These are phyloP conservation scores for Plestiodon gilberti DNA, from an alignment of 2,113 vertebrate genomes.

Conservation along the genomic window DNA sequence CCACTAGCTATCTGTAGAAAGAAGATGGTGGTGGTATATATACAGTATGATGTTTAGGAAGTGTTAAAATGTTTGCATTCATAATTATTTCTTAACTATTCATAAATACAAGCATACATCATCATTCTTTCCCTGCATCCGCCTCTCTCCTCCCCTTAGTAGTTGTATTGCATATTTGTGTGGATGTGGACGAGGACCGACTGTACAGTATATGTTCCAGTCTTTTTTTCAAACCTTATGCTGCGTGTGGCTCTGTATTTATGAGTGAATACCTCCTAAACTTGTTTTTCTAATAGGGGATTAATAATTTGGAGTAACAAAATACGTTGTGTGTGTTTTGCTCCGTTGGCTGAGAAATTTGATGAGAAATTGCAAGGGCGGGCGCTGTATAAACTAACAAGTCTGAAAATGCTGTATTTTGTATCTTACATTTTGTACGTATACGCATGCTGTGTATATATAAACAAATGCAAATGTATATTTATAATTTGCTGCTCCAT, in stretches of 20 bases:
- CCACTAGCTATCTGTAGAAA: neutral
- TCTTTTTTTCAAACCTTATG: neutral
- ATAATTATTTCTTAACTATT: neutral
- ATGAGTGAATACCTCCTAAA: too few species aligned
- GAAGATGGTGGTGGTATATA: too few species aligned
- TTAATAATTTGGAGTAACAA: too few species aligned
- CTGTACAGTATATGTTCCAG: neutral
- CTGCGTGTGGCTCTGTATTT: neutral
- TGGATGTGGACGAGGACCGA: neutral
- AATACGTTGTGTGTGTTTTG: neutral
- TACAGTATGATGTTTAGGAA: too few species aligned
- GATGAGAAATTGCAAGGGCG: too few species aligned
- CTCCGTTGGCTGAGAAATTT: neutral
- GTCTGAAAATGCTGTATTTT: neutral
- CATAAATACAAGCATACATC: neutral
- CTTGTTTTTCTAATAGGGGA: too few species aligned
- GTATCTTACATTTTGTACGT: neutral
- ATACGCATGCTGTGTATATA: too few species aligned
- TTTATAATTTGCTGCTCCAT: too few species aligned
- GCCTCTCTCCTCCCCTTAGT: too few species aligned
- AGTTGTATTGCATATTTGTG: neutral
- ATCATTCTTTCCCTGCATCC: neutral
- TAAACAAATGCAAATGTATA: neutral
- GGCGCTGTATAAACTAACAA: neutral
- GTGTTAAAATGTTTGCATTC: neutral